Evolutionary conservation across 2,113 vertebrate genomes (phyloP).

Genomic region (Anoplopoma fimbria): DNA sequence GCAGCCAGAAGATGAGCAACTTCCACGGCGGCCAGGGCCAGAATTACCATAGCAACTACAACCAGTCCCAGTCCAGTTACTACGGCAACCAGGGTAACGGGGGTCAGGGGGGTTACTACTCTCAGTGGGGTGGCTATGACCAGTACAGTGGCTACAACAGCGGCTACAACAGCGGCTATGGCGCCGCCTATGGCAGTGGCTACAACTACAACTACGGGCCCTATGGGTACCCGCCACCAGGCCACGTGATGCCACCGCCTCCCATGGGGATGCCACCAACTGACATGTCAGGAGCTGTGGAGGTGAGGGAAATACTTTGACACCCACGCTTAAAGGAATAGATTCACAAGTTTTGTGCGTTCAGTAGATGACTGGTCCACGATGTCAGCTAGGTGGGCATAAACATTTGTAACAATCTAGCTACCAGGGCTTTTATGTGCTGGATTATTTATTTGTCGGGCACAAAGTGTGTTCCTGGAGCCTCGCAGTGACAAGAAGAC

Average conservation of each 20-base stretch:
- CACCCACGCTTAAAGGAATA: background rate
- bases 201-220: constrained; percentile 83
- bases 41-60: constrained; percentile 82
- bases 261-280: constrained; percentile 77
- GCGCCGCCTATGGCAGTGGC: constrained; percentile 75
- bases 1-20: constrained; percentile 85
- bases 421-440: background rate
- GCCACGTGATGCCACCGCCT: constrained; percentile 81
- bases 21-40: constrained; percentile 84
- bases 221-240: constrained; percentile 83
- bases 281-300: constrained; percentile 69
- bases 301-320: constrained; percentile 65
- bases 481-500: too few relatives aligned
- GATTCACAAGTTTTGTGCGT: background rate
- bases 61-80: constrained; percentile 79
- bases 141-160: constrained; percentile 82
- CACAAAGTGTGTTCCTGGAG: too few relatives aligned
- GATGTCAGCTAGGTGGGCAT: background rate
- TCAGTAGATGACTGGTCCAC: background rate
- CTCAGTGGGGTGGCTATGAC: constrained; percentile 87
- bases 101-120: constrained; percentile 74
- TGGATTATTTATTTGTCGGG: too few relatives aligned
- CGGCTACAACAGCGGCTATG: constrained; percentile 79
- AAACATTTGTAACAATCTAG: background rate
- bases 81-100: constrained; percentile 77